These are phyloP conservation scores for Agrilus planipennis DNA, from an alignment of 1,140 invertebrate species.

Conservation along the genomic window DNA sequence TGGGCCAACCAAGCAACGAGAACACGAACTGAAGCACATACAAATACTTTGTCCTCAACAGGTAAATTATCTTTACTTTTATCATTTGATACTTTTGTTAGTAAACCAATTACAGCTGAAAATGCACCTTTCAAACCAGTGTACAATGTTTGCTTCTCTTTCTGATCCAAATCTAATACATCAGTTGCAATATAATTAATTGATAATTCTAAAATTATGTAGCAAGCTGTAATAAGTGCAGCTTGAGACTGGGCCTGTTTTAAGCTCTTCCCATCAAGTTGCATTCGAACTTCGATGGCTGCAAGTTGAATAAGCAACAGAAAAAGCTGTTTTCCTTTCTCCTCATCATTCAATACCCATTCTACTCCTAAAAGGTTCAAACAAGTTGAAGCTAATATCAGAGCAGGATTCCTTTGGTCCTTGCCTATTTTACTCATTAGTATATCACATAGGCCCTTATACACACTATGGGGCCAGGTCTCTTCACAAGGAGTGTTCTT, in stretches of 20 bases:
- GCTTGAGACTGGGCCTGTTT: slow-evolving; percentile 63
- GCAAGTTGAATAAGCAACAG: slow-evolving; percentile 72
- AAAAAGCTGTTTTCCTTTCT: slow-evolving; percentile 70
- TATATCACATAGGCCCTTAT: slow-evolving; percentile 68
- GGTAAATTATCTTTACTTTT: slow-evolving; percentile 50
- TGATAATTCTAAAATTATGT: slow-evolving; percentile 68
- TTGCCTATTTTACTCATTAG: slow-evolving; percentile 76
- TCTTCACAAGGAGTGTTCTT: slow-evolving; percentile 46
- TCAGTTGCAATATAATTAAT: slow-evolving; percentile 71
- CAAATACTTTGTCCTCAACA: slow-evolving; percentile 55
- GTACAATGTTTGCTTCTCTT: slow-evolving; percentile 81
- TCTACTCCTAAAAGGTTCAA: slow-evolving; percentile 74
- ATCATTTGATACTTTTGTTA: slow-evolving; percentile 61
- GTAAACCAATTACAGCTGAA: slow-evolving; percentile 62
- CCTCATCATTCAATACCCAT: slow-evolving; percentile 66
- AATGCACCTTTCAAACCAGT: slow-evolving; percentile 84
- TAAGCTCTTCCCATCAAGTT: slow-evolving; percentile 72
- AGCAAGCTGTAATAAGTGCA: slow-evolving; percentile 71
- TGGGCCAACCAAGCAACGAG: slow-evolving; percentile 80
- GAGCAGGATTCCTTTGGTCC: slow-evolving; percentile 73
- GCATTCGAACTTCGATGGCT: slow-evolving; percentile 86
- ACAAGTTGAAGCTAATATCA: slow-evolving; percentile 68
- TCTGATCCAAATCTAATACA: slow-evolving; percentile 71
- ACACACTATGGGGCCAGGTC: slow-evolving; percentile 65
- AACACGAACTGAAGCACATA: slow-evolving; percentile 71